A percentile compares a stretch with the other conserved stretches of the same genome.
phyloP scores from a whole-genome alignment of 2,888 invertebrate species.

The Ferdinandea cuprea region DNA sequence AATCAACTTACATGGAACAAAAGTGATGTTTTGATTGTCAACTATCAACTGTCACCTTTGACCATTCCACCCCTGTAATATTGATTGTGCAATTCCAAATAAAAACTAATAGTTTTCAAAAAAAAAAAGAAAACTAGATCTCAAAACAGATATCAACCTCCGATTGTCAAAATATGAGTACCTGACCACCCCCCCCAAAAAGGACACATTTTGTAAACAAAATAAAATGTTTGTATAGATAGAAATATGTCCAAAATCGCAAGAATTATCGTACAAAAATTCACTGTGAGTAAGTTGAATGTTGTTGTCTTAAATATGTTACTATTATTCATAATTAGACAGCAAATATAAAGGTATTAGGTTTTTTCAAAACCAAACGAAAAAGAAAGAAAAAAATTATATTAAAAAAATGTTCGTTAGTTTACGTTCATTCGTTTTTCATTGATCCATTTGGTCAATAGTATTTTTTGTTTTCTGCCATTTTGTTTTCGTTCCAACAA shows the following conservation, averaged over 20 bases:
- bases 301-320: slow-evolving; percentile 6
- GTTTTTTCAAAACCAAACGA: slow-evolving; percentile 13
- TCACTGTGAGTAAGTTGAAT: slow-evolving; percentile 29
- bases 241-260: slow-evolving; percentile 15
- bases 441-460: slow-evolving; percentile 10
- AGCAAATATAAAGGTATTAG: slow-evolving; percentile 39
- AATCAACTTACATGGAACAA: too few species aligned
- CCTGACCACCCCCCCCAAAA: not conserved
- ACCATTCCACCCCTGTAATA: too few species aligned
- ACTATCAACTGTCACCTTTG: too few species aligned
- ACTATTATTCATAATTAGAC: slow-evolving; percentile 33
- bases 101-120: too few species aligned
- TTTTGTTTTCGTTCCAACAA: slow-evolving; percentile 18
- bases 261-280: slow-evolving; percentile 42
- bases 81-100: too few species aligned
- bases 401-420: not conserved
- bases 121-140: too few species aligned
- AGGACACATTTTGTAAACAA: slow-evolving; percentile 1
- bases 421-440: slow-evolving; percentile 11
- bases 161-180: too few species aligned
- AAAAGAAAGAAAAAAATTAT: not conserved
- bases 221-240: too few species aligned
- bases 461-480: slow-evolving; percentile 9
- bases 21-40: too few species aligned
- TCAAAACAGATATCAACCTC: too few species aligned